Conservation (phyloP, 2,113 vertebrate genomes). For the Paradisaea rubra region DNA sequence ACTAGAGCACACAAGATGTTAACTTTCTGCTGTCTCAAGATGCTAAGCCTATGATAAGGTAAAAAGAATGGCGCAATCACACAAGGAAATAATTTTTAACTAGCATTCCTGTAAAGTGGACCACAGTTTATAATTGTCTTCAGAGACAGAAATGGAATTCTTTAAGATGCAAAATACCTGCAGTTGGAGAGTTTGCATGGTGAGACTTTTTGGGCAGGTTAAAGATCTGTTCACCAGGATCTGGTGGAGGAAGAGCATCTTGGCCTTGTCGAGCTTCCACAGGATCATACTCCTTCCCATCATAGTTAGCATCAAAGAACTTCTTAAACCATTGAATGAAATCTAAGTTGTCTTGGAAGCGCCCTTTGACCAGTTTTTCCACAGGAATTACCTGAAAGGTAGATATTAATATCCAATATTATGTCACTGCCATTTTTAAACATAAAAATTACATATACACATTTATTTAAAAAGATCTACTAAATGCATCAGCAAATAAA, state of each 20-base stretch:
- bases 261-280: slow-evolving; percentile 94
- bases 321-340: slow-evolving; percentile 99
- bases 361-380: slow-evolving; percentile 97
- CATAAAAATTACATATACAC: background rate
- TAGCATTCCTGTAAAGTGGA: background rate
- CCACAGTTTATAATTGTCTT: background rate
- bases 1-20: background rate
- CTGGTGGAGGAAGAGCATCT: slow-evolving; percentile 94
- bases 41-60: background rate
- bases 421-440: background rate
- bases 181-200: slow-evolving; percentile 95
- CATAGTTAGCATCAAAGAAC: slow-evolving; percentile 98
- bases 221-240: slow-evolving; percentile 98
- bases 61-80: background rate
- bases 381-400: slow-evolving; percentile 91
- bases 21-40: background rate
- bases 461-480: background rate
- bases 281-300: slow-evolving; percentile 96
- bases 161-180: slow-evolving; percentile 73
- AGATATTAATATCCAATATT: background rate
- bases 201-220: slow-evolving; percentile 97
- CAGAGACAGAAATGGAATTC: background rate
- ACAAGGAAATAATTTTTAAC: background rate
- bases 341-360: slow-evolving; percentile 98
- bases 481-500: background rate